Percentiles rank a stretch among this genome's conserved stretches.
Conservation (phyloP, 2,113 vertebrate genomes). For the Blennius ocellaris region DNA sequence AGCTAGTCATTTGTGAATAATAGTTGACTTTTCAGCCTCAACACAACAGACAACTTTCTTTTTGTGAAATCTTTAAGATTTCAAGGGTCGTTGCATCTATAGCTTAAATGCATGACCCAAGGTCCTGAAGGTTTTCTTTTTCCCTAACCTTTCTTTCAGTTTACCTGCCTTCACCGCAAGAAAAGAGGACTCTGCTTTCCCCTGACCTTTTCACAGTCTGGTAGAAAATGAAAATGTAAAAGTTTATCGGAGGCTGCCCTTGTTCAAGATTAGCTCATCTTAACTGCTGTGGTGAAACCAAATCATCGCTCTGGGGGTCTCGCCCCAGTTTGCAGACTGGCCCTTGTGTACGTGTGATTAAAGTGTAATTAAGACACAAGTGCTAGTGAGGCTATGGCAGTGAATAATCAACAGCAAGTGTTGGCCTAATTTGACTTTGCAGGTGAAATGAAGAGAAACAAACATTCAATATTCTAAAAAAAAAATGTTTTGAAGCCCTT, state of each 20-base stretch:
- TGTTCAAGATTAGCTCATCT: slow-evolving; percentile 29
- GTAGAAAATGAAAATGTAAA: slow-evolving; percentile 44
- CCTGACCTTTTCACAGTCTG: slow-evolving; percentile 62
- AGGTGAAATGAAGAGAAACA: neutral
- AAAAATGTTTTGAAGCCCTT: too few relatives aligned
- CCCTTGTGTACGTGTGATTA: neutral
- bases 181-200: slow-evolving; percentile 38
- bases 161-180: slow-evolving; percentile 48
- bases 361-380: slow-evolving; percentile 38
- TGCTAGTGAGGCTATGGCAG: slow-evolving; percentile 11
- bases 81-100: slow-evolving; percentile 43
- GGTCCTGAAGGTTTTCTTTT: slow-evolving; percentile 39
- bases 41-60: slow-evolving; percentile 24
- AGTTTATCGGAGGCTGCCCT: slow-evolving; percentile 47
- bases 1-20: slow-evolving; percentile 33
- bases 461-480: slow-evolving; percentile 3
- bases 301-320: slow-evolving; percentile 9
- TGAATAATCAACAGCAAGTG: neutral
- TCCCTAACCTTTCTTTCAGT: slow-evolving; percentile 36
- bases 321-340: neutral
- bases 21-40: slow-evolving; percentile 57
- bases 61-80: slow-evolving; percentile 30
- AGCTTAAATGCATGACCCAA: slow-evolving; percentile 28
- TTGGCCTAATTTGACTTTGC: slow-evolving; percentile 17
- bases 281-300: slow-evolving; percentile 22